A percentile compares a stretch with the other conserved stretches of the same genome.
Conservation (phyloP, 2,888 invertebrate genomes). For the Achlya flavicornis region DNA sequence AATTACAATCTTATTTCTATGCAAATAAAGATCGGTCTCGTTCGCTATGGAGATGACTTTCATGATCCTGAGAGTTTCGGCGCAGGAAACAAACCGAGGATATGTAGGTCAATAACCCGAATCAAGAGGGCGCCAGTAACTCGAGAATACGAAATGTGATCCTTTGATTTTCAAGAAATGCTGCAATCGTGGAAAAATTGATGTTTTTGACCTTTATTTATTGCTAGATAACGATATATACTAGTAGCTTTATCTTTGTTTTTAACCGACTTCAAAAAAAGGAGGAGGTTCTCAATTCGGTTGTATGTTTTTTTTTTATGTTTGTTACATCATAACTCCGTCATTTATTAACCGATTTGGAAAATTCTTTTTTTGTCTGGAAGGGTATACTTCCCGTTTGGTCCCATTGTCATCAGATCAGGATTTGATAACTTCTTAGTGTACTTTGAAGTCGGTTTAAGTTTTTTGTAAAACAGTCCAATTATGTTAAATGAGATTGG, state of each 20-base stretch:
- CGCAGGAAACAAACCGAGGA: conserved; percentile 28
- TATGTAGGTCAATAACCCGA: conserved; percentile 60
- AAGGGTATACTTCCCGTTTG: no score
- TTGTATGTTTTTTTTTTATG: no score
- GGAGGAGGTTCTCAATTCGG: no score
- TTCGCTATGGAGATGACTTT: conserved; percentile 34
- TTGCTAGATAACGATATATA: neutral
- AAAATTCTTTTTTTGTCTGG: no score
- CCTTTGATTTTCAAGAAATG: conserved; percentile 47
- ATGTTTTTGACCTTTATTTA: conserved; percentile 1
- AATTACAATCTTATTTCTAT: conserved; percentile 40
- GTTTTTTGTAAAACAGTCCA: no score
- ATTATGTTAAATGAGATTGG: neutral
- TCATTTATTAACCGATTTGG: no score
- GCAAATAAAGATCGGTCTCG: conserved; percentile 43
- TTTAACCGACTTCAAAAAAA: no score
- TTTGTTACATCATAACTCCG: no score
- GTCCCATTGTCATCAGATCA: no score
- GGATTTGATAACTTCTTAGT: no score
- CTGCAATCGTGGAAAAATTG: conserved; percentile 21
- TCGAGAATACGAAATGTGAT: conserved; percentile 49
- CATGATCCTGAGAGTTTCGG: conserved; percentile 41
- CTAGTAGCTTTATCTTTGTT: neutral
- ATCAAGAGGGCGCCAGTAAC: conserved; percentile 50
- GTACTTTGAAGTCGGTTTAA: no score